Base-by-base conservation (phyloP, 2,888 invertebrate species). In the Chaitophorus viminalis region DNA sequence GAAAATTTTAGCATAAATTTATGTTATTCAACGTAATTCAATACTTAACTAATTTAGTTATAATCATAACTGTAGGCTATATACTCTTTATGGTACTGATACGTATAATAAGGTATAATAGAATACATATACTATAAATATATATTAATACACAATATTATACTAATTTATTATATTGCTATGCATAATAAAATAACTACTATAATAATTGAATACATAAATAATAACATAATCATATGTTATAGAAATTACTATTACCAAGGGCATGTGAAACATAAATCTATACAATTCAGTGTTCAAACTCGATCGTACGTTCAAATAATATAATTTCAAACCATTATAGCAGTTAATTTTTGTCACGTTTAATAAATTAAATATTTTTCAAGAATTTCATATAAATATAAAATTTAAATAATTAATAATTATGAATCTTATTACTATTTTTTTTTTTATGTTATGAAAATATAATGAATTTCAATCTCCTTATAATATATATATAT, bases 151-250 rank as follows among this genome's bases (percentile, higher is more conserved):
- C 17, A 52, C 33, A 46, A n/a, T 68, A 60, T 17, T 72, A n/a
- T 82, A 39, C 18, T 52, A 17, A 70, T 46, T 46, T 29, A 82
- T 68, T 46, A 70, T 46, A 72, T 72, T 82, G 14, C 14, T 82
- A 33, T 52, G 52, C 31, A 52, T 72, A 82, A 52, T 72, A 52
- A 72, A 72, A 72, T 46, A 82, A 82, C 82, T 72, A 70, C 52
- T n/a, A 31, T 81, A 70, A 81, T 68, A 39, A 68, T 82, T 46
- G 31, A 82, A 70, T 82, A 70, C 70, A 70, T 70, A 70, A 82
- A 82, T 46, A 68, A 74, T 31, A 82, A 70, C 39, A 8, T 82
- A 82, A 82, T 82, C 46, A 82, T 31, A 82, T 33, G 33, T 82
- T 82, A 33, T 72, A 31, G 52, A 70, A 72, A 82, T 70, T 70